Conservation (phyloP, 2,113 vertebrate species). For the Naja naja region DNA sequence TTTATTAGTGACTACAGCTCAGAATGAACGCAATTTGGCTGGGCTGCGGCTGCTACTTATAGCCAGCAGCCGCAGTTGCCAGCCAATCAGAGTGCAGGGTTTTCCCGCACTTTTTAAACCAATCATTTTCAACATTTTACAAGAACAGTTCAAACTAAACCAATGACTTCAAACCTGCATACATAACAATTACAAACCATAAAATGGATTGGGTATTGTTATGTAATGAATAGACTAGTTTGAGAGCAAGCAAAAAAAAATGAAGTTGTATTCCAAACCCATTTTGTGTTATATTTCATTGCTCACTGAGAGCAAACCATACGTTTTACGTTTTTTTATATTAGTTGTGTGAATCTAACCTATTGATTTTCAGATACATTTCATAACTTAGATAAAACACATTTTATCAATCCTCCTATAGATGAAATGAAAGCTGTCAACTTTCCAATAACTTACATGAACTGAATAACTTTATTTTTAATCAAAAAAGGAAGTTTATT, state of each 20-base stretch:
- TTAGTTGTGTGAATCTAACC: neutral
- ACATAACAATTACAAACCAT: neutral
- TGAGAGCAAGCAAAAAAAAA: neutral
- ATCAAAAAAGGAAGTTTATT: neutral
- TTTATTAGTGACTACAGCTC: too few relatives aligned
- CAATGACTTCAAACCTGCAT: too few relatives aligned
- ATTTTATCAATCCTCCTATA: slow-evolving; percentile 1
- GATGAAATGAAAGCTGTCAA: neutral
- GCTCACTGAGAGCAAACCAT: neutral
- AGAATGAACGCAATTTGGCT: too few relatives aligned
- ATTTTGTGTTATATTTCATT: neutral
- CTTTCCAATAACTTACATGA: slow-evolving; percentile 1
- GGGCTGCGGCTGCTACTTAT: too few relatives aligned
- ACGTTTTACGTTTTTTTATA: neutral
- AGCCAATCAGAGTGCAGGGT: too few relatives aligned
- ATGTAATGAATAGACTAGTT: neutral
- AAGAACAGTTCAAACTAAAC: too few relatives aligned
- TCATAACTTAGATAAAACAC: neutral
- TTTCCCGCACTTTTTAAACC: too few relatives aligned
- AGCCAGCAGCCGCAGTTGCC: too few relatives aligned
- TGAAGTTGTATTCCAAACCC: fast-evolving
- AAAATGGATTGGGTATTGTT: neutral
- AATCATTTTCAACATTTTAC: too few relatives aligned
- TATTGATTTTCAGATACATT: neutral
- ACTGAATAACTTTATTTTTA: neutral